These are phyloP conservation scores for Sebastes nivosus DNA, from an alignment of 2,797 vertebrate genomes.

Conservation along the genomic window DNA sequence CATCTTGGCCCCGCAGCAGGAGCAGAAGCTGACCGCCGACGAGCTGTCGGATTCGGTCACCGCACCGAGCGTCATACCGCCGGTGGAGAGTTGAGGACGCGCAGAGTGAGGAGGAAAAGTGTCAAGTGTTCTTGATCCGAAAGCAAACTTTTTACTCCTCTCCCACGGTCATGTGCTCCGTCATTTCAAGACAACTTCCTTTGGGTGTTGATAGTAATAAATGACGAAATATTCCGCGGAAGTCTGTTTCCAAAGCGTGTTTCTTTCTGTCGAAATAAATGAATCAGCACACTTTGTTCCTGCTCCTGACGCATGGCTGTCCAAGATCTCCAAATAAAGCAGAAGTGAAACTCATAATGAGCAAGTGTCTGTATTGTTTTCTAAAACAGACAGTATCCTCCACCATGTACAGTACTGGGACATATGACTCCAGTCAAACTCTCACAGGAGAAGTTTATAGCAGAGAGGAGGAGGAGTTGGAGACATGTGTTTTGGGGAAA, in stretches of 20 bases:
- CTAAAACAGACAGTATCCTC: background rate
- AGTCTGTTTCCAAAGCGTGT: background rate
- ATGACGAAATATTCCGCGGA: slow-evolving; percentile 20
- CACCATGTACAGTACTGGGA: background rate
- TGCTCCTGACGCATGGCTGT: background rate
- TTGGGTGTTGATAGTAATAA: background rate
- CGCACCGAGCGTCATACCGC: slow-evolving; percentile 85
- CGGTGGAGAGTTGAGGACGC: background rate
- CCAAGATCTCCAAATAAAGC: background rate
- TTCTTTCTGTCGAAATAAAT: background rate
- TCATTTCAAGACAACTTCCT: slow-evolving; percentile 7
- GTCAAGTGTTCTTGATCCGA: slow-evolving; percentile 29
- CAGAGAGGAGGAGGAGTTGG: slow-evolving; percentile 34
- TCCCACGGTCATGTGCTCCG: slow-evolving; percentile 31
- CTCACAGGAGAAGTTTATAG: slow-evolving; percentile 12
- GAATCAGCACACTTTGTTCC: background rate
- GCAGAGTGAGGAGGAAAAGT: background rate
- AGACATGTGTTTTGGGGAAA: slow-evolving; percentile 68
- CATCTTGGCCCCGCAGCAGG: slow-evolving; percentile 88
- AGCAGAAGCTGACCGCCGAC: slow-evolving; percentile 79
- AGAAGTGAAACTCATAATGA: background rate
- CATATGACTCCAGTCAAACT: slow-evolving; percentile 47
- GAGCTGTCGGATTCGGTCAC: slow-evolving; percentile 75
- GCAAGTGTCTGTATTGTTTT: background rate
- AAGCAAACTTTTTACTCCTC: slow-evolving; percentile 35